Base-by-base conservation (phyloP, 2,797 vertebrate genomes). In the Nyctalus aviator region DNA sequence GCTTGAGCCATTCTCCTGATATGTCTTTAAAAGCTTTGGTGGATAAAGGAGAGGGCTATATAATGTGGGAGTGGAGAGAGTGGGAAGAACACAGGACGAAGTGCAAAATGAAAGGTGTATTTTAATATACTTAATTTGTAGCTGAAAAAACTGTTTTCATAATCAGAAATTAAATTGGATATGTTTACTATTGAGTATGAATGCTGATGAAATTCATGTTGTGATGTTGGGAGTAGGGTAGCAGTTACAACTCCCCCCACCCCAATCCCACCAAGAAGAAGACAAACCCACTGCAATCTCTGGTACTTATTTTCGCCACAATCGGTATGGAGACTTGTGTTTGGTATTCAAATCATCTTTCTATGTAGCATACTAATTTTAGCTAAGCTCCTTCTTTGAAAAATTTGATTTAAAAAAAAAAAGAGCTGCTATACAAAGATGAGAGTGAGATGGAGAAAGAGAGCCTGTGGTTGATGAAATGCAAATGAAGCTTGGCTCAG, bases 401-500 rank as follows among this genome's bases (percentile, higher is more conserved):
- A 98, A 98, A 96, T 96, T 93, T 73, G 94, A 95, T 97, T 95
- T 66, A 94, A 98, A 98, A 44, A 44, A 98, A 97, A 97, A 93
- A 90, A 93, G 93, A 97, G 79, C 92, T 86, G 86, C 94, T 92
- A 78, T 96, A 95, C 96, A 97, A 96, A 96, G 93, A 77, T 78
- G 83, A 55, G 94, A 96, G 95, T 53, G 86, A 95, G 79, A 92
- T 91, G 79, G 89, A 57, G 35, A 95, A 94, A 92, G 71, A 84
- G 93, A 96, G 97, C 96, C 97, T 90, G 96, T 97, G 96, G 98
- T 96, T 98, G 98, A 98, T 98, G 98, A 99, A 99, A 99, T 99
- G 99, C 98, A 98, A 99, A 99, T 99, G 98, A 98, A 95, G 97
- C 96, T 98, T 96, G 98, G 98, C 99, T 98, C 98, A 98, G 98